Base-by-base conservation (phyloP, 2,113 vertebrate species). In the Colinus virginianus region DNA sequence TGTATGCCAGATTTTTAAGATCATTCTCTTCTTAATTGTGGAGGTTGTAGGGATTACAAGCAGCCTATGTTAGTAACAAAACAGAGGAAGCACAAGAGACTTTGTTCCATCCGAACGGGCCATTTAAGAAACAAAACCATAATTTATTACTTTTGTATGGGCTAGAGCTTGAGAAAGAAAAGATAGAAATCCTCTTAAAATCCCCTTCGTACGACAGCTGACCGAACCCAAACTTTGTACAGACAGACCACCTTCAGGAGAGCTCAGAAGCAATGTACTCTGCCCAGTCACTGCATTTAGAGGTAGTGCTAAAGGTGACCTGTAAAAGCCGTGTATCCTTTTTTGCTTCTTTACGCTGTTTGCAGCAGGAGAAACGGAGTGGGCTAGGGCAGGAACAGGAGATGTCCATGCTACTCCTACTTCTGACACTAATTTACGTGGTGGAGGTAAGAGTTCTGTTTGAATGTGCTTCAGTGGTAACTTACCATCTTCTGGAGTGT, bases 291-390 rank as follows among this genome's bases (percentile, higher is more conserved):
- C 88, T 88, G 93, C 80, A 93, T 91, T 96, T 91, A 90, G 97
- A 97, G 97, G 97, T 98, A 97, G 98, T 97, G 96, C 97, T 94
- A 96, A 96, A 96, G 93, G 90, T 95, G 91, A 95, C 96, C 95
- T 96, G 95, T 94, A 86, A 66, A 86, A 88, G 46, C 63, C 8
- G 55, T 30, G 4, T 4, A 26, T 75, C 82, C 85, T 86, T 86
- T 95, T 95, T 93, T 90, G 70, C 91, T 94, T 91, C 88, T 90
- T 90, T 92, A 78, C 49, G 36, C 20, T 75, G 18, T 66, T 76
- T 67, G 45, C 91, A 61, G 18, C 30, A 51, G 55, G 38, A 93
- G 32, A 87, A 89, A 82, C 3, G 1, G 28, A 67, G 68, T 18
- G 40, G 19, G 19, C 51, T 90, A 78, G 79, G 51, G 64, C 40